Base-by-base conservation (phyloP, 2,888 invertebrate species). In the Cerastis rubricosa region DNA sequence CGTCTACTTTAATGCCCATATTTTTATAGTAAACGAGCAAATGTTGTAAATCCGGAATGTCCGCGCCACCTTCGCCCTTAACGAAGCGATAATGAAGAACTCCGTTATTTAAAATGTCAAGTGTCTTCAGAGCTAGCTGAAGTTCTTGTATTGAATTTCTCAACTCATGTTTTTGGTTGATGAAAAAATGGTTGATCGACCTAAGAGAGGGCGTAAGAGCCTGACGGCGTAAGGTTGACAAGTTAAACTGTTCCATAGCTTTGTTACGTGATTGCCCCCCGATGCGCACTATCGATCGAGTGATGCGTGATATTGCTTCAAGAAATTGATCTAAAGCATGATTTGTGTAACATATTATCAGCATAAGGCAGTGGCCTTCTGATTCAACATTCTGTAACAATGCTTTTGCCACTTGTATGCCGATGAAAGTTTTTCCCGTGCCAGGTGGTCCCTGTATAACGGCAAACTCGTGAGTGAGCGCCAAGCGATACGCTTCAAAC, bases 391-490 rank as follows among this genome's bases (percentile, higher is more conserved):
- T 98, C 72, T 97, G 89, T 12, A 98, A 89, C n/a, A 99, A 91
- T 0, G 97, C 96, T 85, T 97, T 94, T 0, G 98, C 97, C 29
- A 99, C 97, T 94, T 98, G 97, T 8, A 98, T 95, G 0, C 98
- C 98, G 17, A 99, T 92, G 91, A 97, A 98, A 0, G 98, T 98
- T 95, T 99, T 99, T 0, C 99, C 99, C 0, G 98, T 98, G 7
- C 99, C 99, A 0, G 99, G 99, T 2, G 99, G 98, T 0, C 99
- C 98, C 94, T 99, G 98, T 85, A 99, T 98, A 2, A 98, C 96
- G 1, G 97, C 97, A 85, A 98, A 97, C 90, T 98, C 98, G 80
- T 97, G 97, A 0, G 97, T 97, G 11, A 99, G 91, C 0, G 98
- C 98, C 25, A 97, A 94, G 84, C 97, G 95, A 87, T 97, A 97